phyloP scores from a whole-genome alignment of 1,140 invertebrate genomes.

The Trachymyrmex cornetzi region DNA sequence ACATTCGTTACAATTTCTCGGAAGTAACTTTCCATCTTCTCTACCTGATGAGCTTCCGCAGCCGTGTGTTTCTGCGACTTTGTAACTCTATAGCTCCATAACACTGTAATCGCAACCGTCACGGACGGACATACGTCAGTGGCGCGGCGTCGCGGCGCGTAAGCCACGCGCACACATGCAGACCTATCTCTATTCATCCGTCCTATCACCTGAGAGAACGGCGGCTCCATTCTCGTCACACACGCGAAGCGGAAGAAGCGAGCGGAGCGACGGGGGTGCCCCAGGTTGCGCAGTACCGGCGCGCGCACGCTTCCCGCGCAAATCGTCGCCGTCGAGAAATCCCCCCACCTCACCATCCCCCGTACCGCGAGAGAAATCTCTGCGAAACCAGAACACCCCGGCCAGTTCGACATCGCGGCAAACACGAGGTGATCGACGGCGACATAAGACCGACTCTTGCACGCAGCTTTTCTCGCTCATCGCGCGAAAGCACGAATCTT shows the following conservation, averaged over 20 bases:
- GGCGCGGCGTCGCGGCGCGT: constrained; percentile 36
- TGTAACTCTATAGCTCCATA: background rate
- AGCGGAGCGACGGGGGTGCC: constrained; percentile 42
- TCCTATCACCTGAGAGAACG: constrained; percentile 51
- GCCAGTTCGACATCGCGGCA: constrained; percentile 84
- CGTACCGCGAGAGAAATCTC: constrained; percentile 74
- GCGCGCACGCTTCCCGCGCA: constrained; percentile 74
- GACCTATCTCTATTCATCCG: constrained; percentile 46
- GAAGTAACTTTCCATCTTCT: background rate
- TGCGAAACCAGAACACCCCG: constrained; percentile 84
- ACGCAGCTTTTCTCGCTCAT: background rate
- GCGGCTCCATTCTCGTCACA: constrained; percentile 45
- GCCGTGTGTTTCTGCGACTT: constrained; percentile 20
- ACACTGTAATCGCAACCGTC: constrained; percentile 7
- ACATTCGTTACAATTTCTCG: constrained; percentile 16
- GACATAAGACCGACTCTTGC: background rate
- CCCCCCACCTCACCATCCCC: constrained; percentile 51
- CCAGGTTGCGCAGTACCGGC: constrained; percentile 43
- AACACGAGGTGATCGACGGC: constrained; percentile 79
- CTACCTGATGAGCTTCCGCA: constrained; percentile 1
- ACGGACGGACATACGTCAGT: constrained; percentile 18
- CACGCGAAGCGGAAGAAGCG: constrained; percentile 17
- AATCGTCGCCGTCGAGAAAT: constrained; percentile 59
- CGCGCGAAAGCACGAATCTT: background rate
- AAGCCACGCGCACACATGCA: background rate